These are phyloP conservation scores for Henricia sp. DNA, from an alignment of 53 echinoderm and acorn worm genomes.

Conservation along the genomic window DNA sequence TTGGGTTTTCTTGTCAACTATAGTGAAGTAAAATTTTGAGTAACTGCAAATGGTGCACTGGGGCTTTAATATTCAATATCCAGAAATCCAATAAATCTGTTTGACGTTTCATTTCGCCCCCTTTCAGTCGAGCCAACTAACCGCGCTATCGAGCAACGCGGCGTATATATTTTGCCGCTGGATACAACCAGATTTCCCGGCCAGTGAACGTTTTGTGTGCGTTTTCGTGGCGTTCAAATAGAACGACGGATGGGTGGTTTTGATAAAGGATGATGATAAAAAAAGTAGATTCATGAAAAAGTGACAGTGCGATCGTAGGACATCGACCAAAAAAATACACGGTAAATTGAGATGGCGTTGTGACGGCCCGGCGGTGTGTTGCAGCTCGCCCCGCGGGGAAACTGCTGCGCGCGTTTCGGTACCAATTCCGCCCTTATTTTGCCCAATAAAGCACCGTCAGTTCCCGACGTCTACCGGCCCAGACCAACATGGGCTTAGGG, in stretches of 20 bases:
- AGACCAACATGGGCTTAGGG: neutral
- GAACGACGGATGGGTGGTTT: neutral
- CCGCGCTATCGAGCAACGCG: neutral
- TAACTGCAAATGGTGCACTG: too few species aligned
- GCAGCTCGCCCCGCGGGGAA: neutral
- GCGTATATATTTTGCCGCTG: constrained; percentile 4
- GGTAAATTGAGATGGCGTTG: constrained; percentile 33
- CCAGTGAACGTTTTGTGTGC: constrained; percentile 21
- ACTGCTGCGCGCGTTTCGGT: neutral
- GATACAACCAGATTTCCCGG: neutral
- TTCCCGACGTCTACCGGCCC: neutral
- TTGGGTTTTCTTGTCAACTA: too few species aligned
- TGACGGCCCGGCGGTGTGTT: constrained; percentile 15
- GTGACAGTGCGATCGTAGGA: constrained; percentile 4
- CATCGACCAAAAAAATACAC: constrained; percentile 1
- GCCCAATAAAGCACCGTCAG: constrained; percentile 9
- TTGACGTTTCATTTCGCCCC: constrained; percentile 7
- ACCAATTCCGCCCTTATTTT: neutral
- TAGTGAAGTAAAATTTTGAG: too few species aligned
- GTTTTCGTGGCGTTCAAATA: neutral
- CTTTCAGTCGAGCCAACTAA: constrained; percentile 25
- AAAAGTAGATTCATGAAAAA: neutral
- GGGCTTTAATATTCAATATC: constrained; percentile 27
- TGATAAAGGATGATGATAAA: neutral
- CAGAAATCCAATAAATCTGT: neutral